phyloP scores from a whole-genome alignment of 2,797 vertebrate genomes.

The Lacerta viridis region DNA sequence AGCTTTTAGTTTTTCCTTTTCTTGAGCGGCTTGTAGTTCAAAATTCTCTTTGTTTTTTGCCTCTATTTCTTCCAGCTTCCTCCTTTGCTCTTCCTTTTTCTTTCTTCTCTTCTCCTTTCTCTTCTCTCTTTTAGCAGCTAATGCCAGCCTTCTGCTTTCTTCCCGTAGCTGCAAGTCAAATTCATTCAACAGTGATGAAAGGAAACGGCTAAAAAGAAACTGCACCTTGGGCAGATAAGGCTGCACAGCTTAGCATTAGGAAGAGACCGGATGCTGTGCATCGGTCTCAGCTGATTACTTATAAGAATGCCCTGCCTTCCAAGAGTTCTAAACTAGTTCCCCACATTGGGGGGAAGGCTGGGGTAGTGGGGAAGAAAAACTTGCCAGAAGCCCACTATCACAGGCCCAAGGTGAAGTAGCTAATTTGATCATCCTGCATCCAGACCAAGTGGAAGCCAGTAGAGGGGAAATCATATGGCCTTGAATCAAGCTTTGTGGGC shows the following conservation, averaged over 20 bases:
- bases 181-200: slow-evolving; percentile 34
- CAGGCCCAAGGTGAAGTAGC: no score
- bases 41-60: slow-evolving; percentile 88
- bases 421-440: no score
- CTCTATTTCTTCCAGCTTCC: slow-evolving; percentile 87
- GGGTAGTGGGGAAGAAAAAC: neutral
- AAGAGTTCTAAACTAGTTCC: neutral
- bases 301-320: neutral
- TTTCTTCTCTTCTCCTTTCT: slow-evolving; percentile 87
- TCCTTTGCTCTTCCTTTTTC: slow-evolving; percentile 87
- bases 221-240: neutral
- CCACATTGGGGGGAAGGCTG: no score
- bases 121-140: slow-evolving; percentile 88
- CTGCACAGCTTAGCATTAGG: no score
- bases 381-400: neutral
- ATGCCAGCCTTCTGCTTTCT: slow-evolving; percentile 85
- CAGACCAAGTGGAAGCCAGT: no score
- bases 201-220: neutral
- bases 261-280: neutral
- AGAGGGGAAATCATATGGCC: no score
- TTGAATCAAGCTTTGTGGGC: no score
- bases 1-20: slow-evolving; percentile 85
- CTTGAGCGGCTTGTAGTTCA: slow-evolving; percentile 85
- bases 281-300: neutral
- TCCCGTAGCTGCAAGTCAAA: slow-evolving; percentile 80